A percentile compares a stretch with the other conserved stretches of the same genome.
These are phyloP conservation scores for Pycnomerus fuliginosus DNA, from an alignment of 2,888 invertebrate genomes.

Conservation along the genomic window DNA sequence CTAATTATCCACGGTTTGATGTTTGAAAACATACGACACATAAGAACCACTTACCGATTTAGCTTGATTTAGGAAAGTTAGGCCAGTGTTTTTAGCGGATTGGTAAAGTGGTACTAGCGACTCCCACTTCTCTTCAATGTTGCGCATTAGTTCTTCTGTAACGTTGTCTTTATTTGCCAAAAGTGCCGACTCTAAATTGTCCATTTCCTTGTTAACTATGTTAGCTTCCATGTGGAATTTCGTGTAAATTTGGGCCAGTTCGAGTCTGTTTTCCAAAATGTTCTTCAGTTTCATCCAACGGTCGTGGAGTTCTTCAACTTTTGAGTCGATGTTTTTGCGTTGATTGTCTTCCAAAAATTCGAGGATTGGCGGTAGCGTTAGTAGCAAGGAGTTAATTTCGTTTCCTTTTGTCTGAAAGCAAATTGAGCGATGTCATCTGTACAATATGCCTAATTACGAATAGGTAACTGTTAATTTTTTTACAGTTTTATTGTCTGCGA, in stretches of 20 bases:
- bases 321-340: slow-evolving; percentile 61
- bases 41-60: slow-evolving; percentile 51
- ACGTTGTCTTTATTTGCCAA: slow-evolving; percentile 55
- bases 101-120: slow-evolving; percentile 63
- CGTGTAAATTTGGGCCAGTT: slow-evolving; percentile 66
- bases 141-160: slow-evolving; percentile 55
- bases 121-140: slow-evolving; percentile 65
- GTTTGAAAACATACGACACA: too few relatives aligned
- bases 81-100: slow-evolving; percentile 66
- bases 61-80: slow-evolving; percentile 65
- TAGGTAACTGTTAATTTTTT: too few relatives aligned
- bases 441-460: too few relatives aligned
- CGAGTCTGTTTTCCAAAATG: slow-evolving; percentile 63
- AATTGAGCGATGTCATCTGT: slow-evolving; percentile 15
- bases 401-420: slow-evolving; percentile 62
- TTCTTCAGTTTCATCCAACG: slow-evolving; percentile 65
- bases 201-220: slow-evolving; percentile 65
- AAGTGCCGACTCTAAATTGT: slow-evolving; percentile 60
- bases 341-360: slow-evolving; percentile 67
- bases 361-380: slow-evolving; percentile 62
- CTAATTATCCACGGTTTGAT: too few relatives aligned
- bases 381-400: slow-evolving; percentile 65
- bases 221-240: slow-evolving; percentile 72
- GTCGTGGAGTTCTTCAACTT: slow-evolving; percentile 63
- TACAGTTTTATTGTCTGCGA: too few relatives aligned